Evolutionary conservation across 2,113 vertebrate genomes (phyloP), one percentile per base, ranked within the genome.

Genomic region (Cygnus buccinator): DNA sequence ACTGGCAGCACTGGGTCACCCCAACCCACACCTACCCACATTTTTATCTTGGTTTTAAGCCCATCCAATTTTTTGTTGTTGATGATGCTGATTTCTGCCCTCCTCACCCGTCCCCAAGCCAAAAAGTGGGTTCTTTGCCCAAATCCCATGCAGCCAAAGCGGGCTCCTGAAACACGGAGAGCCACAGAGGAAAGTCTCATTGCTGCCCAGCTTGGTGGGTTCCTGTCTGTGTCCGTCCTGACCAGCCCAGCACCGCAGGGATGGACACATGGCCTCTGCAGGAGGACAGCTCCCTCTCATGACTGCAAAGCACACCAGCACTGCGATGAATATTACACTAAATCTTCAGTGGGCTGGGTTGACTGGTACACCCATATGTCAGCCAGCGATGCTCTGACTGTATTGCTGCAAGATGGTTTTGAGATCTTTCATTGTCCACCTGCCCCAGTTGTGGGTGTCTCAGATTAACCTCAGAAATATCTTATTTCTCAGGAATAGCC

Each of bases 221-320:
- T 52, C 39, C 26, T 8, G 25, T 13, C 50, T 0, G 1, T 26
- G 76, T 54, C 52, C 0, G 0, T 95, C 81, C 48, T 55, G 52
- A 55, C 13, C 26, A 28, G 52, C 26, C 26, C 17, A 19, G 26
- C 62, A 29, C 18, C 13, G 26, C 63, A 43, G 41, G 63, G 26
- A 43, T 39, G 39, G 41, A 41, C 62, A 41, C 39, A 41, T 8
- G 6, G 12, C 63, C 54, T 65, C 39, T 4, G 4, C 80, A 61
- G 95, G 65, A 57, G 73, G 86, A 66, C 70, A 92, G 92, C 94
- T 96, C 96, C 95, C 91, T 93, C 95, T 97, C 61, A 84, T 9
- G 90, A 57, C 92, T n/a, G 54, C 35, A n/a, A 20, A 48, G 58
- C 41, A 52, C 66, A 8, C 13, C 39, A 29, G 48, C 10, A 16